Conservation (phyloP, 2,797 vertebrate species). For the Halcyon smyrnensis region DNA sequence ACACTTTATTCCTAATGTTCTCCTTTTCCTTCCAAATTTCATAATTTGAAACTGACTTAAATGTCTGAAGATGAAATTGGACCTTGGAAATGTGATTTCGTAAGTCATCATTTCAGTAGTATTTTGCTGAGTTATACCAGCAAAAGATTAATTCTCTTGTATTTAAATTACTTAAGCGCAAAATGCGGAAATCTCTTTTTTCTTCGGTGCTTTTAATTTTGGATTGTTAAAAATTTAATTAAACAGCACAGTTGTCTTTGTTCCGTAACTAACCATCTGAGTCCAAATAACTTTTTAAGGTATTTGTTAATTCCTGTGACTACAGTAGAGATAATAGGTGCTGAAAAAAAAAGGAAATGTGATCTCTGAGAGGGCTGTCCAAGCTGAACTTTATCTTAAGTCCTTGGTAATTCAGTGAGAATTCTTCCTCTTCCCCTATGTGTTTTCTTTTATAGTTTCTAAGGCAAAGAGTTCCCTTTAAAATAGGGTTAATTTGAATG, state of each 20-base stretch:
- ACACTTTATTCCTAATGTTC: background rate
- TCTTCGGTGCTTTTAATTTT: background rate
- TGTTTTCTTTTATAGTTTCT: background rate
- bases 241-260: background rate
- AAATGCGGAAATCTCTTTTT: background rate
- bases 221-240: background rate
- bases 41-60: background rate
- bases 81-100: background rate
- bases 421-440: background rate
- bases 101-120: background rate
- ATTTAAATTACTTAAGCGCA: background rate
- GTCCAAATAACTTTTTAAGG: background rate
- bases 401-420: background rate
- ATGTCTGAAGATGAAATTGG: background rate
- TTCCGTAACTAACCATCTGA: background rate
- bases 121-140: background rate
- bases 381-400: background rate
- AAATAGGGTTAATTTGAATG: background rate
- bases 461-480: background rate
- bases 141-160: background rate
- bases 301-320: constrained; percentile 8
- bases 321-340: constrained; percentile 3
- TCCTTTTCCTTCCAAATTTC: background rate
- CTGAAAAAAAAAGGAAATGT: background rate
- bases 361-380: background rate